Conservation (phyloP, 2,113 vertebrate genomes). For the Heteronetta atricapilla region DNA sequence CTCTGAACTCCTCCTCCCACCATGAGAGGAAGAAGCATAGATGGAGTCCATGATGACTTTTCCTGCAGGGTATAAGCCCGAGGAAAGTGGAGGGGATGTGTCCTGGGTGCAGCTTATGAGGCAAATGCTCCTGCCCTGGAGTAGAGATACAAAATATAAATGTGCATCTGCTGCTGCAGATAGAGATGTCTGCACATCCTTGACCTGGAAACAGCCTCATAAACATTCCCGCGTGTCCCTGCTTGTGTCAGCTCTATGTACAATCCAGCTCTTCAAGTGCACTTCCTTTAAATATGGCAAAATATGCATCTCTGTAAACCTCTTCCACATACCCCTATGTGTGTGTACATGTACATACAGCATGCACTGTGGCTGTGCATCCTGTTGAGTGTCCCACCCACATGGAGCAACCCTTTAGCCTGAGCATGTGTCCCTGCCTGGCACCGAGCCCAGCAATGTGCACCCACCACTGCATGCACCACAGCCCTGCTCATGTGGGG, state of each 20-base stretch:
- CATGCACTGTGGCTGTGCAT: fast-evolving
- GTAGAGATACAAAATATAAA: not conserved
- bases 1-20: fast-evolving
- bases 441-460: fast-evolving
- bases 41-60: fast-evolving
- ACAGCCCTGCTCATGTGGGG: not conserved
- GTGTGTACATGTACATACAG: fast-evolving
- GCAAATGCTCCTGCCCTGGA: not conserved
- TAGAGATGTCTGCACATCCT: not conserved
- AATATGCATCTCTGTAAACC: not conserved
- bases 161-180: not conserved
- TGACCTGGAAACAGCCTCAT: not conserved
- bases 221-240: not conserved
- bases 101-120: not conserved
- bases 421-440: fast-evolving
- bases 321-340: not conserved
- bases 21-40: fast-evolving
- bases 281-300: not conserved
- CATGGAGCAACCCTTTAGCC: not conserved
- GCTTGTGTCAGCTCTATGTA: fast-evolving
- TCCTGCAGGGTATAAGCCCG: not conserved
- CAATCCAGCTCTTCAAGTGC: not conserved
- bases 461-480: not conserved
- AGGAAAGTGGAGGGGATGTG: not conserved
- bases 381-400: not conserved